These are phyloP conservation scores for Oscheius sp. DNA, from an alignment of 1,140 invertebrate genomes.

Conservation along the genomic window DNA sequence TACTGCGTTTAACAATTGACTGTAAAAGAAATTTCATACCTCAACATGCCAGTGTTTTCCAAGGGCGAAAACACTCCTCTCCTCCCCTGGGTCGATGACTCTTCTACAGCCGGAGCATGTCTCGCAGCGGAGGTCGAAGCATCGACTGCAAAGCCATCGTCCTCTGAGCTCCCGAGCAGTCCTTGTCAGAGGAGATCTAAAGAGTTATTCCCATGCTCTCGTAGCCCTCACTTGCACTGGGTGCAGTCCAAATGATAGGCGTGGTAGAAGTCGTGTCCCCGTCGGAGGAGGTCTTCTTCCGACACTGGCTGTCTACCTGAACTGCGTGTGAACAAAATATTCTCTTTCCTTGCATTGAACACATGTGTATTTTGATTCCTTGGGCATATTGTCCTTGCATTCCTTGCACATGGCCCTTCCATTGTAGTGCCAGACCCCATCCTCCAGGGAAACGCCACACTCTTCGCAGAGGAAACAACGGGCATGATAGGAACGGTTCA, in stretches of 20 bases:
- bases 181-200: not conserved
- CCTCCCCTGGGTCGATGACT: slow-evolving; percentile 22
- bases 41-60: slow-evolving; percentile 28
- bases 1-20: not conserved
- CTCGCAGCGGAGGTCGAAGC: slow-evolving; percentile 22
- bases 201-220: not conserved
- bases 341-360: slow-evolving; percentile 24
- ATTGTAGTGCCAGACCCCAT: slow-evolving; percentile 1
- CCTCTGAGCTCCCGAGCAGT: slow-evolving; percentile 9
- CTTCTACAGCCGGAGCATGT: slow-evolving; percentile 27
- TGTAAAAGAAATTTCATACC: not conserved
- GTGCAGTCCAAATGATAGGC: slow-evolving; percentile 33
- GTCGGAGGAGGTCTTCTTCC: slow-evolving; percentile 18
- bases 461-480: slow-evolving; percentile 25
- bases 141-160: slow-evolving; percentile 15
- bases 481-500: slow-evolving; percentile 2
- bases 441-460: slow-evolving; percentile 1
- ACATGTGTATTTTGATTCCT: slow-evolving; percentile 16
- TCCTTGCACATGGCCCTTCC: slow-evolving; percentile 1
- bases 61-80: slow-evolving; percentile 16
- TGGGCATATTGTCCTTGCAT: slow-evolving; percentile 28
- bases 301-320: slow-evolving; percentile 8
- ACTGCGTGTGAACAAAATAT: too few relatives aligned
- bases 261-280: slow-evolving; percentile 23
- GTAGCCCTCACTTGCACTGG: slow-evolving; percentile 9